Base-by-base conservation (phyloP, 2,113 vertebrate species). In the Spheniscus mendiculus region DNA sequence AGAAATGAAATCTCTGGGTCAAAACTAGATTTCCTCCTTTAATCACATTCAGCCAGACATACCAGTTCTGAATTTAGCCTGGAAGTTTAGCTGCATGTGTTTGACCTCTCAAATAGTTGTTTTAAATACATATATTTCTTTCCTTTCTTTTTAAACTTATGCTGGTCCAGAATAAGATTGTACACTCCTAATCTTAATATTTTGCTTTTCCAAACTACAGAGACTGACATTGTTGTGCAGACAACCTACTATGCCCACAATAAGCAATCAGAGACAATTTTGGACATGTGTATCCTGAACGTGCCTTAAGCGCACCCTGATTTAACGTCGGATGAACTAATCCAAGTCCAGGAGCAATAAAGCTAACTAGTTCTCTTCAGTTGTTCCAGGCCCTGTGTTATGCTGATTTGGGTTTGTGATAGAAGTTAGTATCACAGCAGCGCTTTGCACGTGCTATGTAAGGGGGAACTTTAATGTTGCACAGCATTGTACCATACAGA, bases 1-100 rank as follows among this genome's bases (percentile, higher is more conserved):
- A 94, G 74, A 88, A 91, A 92, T 34, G 93, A 83, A 90, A 87
- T 78, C 66, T 87, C 83, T 80, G 53, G 10, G 47, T 90, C 69
- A 86, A 79, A 91, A 92, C 66, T 58, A 69, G 40, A 92, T 90
- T 93, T 96, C 80, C 90, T 96, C 47, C 70, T 88, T 86, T 88
- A 90, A 83, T 86, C 76, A 58, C 63, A 90, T 87, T 92, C 70
- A 82, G 70, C 23, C 61, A 95, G 77, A 87, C 34, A 80, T 36
- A 92, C 14, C 34, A 78, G 32, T 80, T 83, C 78, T 73, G 85
- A 86, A 80, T 81, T 91, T 65, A 82, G 49, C 44, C 52, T 85
- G 47, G 15, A 74, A 74, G 36, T 74, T 91, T 12, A 91, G 72
- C 50, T 82, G 29, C 38, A n/a, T 42, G 15, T 34, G 18, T 26